Base-by-base conservation (phyloP, 2,797 vertebrate genomes). In the Danio jaintianensis region DNA sequence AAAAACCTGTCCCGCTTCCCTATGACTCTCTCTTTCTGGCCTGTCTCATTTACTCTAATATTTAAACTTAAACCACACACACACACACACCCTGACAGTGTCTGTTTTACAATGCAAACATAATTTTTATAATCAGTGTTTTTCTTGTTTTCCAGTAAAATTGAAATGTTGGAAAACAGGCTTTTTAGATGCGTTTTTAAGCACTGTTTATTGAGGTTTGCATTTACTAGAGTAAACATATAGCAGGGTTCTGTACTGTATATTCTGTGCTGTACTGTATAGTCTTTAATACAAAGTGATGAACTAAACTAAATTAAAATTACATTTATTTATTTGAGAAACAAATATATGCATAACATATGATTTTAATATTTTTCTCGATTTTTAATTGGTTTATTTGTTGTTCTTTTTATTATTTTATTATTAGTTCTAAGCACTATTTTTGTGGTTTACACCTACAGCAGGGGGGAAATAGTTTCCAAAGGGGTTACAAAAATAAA, bases 41-140 rank as follows among this genome's bases (percentile, higher is more conserved):
- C 52, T 58, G 22, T 36, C 18, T 38, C 48, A n/a, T 9, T 0
- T 29, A n/a, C 58, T 11, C 20, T 29, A 29, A 29, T 29, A 3
- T 29, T 29, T 29, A 29, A 29, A 29, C 29, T 29, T 29, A 29
- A 29, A 72, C 43, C 47, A 15, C 43, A 20, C 52, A 62, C 29
- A 56, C 69, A 40, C 29, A 70, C 7, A 18, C 73, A 62, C 75
- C 64, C 42, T 76, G 78, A 22, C 50, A 64, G 45, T n/a, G n/a
- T 80, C 76, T 53, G 29, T 64, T 6, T 53, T 78, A n/a, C n/a
- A n/a, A n/a, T n/a, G n/a, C n/a, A n/a, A n/a, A 84, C 80, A 88
- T 73, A 7, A 8, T 63, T 16, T n/a, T 4, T 66, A 16, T 18
- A 5, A 40, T 2, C 13, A 7, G 5, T 38, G 29, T 29, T 43